Evolutionary conservation across 2,797 vertebrate species (phyloP).

Genomic region (Smutsia gigantea): DNA sequence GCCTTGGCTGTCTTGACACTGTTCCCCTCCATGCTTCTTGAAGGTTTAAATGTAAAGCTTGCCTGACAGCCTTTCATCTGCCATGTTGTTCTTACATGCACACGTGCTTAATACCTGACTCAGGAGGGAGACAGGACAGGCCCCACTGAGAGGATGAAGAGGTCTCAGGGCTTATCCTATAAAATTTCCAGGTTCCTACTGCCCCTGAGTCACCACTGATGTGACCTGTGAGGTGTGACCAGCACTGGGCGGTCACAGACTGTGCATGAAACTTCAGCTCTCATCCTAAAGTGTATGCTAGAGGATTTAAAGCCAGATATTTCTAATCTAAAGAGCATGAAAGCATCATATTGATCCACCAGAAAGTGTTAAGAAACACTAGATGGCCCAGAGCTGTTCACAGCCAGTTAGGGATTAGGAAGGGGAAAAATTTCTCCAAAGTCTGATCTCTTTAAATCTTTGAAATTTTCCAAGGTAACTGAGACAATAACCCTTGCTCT

Average conservation of each 20-base stretch:
- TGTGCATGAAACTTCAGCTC: constrained; percentile 20
- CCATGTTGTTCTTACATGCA: background rate
- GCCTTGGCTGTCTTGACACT: constrained; percentile 42
- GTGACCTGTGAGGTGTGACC: constrained; percentile 45
- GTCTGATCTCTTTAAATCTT: constrained; percentile 51
- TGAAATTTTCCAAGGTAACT: background rate
- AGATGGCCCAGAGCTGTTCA: background rate
- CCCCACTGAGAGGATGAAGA: background rate
- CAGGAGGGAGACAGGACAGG: background rate
- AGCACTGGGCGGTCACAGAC: background rate
- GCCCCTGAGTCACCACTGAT: constrained; percentile 59
- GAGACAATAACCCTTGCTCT: constrained; percentile 5
- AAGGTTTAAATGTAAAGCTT: constrained; percentile 32
- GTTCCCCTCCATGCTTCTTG: constrained; percentile 34
- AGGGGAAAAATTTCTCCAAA: background rate
- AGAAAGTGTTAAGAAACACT: constrained; percentile 45
- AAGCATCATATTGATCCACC: constrained; percentile 54
- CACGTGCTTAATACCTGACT: background rate
- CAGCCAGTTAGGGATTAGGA: constrained; percentile 62
- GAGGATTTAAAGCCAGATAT: constrained; percentile 60
- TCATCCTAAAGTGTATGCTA: constrained; percentile 54
- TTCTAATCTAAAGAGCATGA: constrained; percentile 60
- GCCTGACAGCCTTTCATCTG: background rate
- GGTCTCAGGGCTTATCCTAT: background rate
- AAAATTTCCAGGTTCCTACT: constrained; percentile 21